Evolutionary conservation across 2,888 invertebrate species (phyloP).

Genomic region (Shargacucullia verbasci): DNA sequence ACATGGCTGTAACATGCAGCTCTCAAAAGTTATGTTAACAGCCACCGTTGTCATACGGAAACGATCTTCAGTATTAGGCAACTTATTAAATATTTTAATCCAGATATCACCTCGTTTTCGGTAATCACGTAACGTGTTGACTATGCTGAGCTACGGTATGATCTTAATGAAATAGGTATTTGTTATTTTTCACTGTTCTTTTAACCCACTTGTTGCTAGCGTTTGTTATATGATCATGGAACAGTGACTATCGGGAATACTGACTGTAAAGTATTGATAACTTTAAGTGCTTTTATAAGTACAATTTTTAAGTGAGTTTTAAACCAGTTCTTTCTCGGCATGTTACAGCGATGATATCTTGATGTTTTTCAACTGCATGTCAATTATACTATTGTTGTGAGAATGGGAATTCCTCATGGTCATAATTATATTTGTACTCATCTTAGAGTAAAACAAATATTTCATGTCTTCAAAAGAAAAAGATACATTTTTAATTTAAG

Average conservation of each 20-base stretch:
- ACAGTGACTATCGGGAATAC: not conserved
- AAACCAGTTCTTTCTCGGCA: constrained; percentile 44
- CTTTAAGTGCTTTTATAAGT: not conserved
- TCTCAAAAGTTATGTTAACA: constrained; percentile 55
- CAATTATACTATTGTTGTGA: constrained; percentile 50
- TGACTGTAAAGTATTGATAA: no score
- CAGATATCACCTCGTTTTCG: constrained; percentile 39
- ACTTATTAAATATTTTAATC: constrained; percentile 53
- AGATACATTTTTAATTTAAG: no score
- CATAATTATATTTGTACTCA: constrained; percentile 30
- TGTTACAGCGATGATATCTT: constrained; percentile 33
- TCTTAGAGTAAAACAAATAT: constrained; percentile 13
- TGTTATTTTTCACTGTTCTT: constrained; percentile 19
- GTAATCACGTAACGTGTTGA: constrained; percentile 35
- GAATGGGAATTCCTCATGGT: constrained; percentile 52
- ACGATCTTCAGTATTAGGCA: constrained; percentile 61
- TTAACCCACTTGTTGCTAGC: no score
- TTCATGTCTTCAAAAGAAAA: no score
- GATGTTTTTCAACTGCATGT: constrained; percentile 35
- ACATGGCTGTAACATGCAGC: constrained; percentile 60
- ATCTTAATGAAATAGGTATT: no score
- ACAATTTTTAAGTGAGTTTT: constrained; percentile 7
- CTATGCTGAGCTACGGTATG: constrained; percentile 4
- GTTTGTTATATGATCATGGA: no score
- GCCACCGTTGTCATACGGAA: constrained; percentile 47